Evolutionary conservation across 2,797 vertebrate genomes (phyloP), one percentile per base, ranked within the genome.

Genomic region (Gallinago solitaria): DNA sequence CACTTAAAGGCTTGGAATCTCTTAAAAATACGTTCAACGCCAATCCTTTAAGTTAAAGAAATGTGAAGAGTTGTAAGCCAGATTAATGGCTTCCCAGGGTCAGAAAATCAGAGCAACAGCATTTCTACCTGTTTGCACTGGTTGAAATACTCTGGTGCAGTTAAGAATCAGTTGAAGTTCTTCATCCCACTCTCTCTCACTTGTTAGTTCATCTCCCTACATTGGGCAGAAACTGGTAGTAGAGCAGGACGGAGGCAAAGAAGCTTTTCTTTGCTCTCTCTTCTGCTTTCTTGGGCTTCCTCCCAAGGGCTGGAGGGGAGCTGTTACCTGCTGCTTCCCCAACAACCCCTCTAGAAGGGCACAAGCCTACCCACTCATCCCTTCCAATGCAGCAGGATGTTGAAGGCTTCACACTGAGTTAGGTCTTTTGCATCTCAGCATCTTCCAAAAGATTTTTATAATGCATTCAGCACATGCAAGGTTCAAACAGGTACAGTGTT

Each of bases 391-490:
- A 76, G 47, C 16, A 41, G n/a, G 25, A 45, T 16, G 4, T 43
- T 75, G 32, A 45, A 61, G 21, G 41, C 57, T 56, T 88, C 69
- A n/a, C 30, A 17, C 25, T 0, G 1, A 48, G 45, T 45, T 11
- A 33, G 37, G 18, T 50, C 24, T 77, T 54, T 30, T 47, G 25
- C 16, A 37, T 57, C 1, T 0, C 59, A 47, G 28, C 5, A 3
- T 28, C 60, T 69, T 39, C 47, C 53, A 37, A 37, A 74, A 59
- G 14, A 8, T 28, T 65, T 83, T 57, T 48, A 47, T 17, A 41
- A 75, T 27, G 37, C 56, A 47, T 50, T 16, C 39, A 54, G 19
- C 43, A 9, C 9, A 19, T 0, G 0, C 0, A 1, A 37, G 19
- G 25, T 39, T 74, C 50, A 11, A 57, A 39, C 11, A 56, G 43